Evolutionary conservation across 2,888 invertebrate genomes (phyloP), one percentile per base, ranked within the genome.

Genomic region (Cotesia congregata): DNA sequence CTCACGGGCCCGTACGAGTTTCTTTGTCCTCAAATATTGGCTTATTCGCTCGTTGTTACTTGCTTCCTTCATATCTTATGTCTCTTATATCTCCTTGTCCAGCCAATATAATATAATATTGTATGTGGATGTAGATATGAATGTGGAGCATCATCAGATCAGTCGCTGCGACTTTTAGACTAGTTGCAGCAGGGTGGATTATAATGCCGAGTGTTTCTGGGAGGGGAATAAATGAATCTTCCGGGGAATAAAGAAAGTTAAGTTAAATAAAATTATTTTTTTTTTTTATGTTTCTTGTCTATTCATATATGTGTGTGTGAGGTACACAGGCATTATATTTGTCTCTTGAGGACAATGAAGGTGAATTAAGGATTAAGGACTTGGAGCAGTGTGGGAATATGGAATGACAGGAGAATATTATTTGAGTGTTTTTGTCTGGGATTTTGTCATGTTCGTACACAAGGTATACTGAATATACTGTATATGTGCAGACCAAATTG

Each of bases 351-450:
- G 80, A 85, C 85, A 85, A 84, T 84, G 80, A 62, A 68, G 60
- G 15, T 70, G 84, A 86, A 86, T 85, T 85, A 85, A 83, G 83
- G 82, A 78, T 72, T 60, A 69, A 69, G 74, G 71, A 72, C 39
- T 77, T 30, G 30, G 40, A 61, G 60, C 62, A 12, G n/a, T 69
- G 50, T 30, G 67, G 61, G 70, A 74, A 41, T 50, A 61, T 40
- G 17, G 68, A 76, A 61, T 59, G 62, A 68, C 67, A 60, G 60
- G 78, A 75, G 77, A 74, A 71, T 67, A 65, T 62, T 76, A 60
- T 60, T 64, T 70, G 39, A 64, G 59, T 70, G 75, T 62, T 50
- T 50, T 50, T 50, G 50, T 50, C 50, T 50, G 50, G 50, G 50
- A 50, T 50, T 50, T 50, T 50, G 12, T 59, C 67, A 72, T 70